Percentiles rank a stretch among this genome's conserved stretches.
Evolutionary conservation across 2,888 invertebrate species (phyloP).

Genomic region (Trachelus iudaicus): DNA sequence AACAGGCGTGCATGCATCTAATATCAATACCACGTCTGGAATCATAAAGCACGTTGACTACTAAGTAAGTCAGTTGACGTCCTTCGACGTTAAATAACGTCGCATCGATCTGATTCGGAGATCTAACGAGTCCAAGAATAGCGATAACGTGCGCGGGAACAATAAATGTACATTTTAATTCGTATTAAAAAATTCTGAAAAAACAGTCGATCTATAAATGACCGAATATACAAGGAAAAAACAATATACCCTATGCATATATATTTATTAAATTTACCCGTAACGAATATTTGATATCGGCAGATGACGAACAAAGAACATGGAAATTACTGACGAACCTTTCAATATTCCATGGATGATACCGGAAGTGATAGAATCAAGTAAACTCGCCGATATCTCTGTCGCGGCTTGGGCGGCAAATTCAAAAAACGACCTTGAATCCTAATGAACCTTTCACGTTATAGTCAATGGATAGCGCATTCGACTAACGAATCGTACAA

Average conservation of each 20-base stretch:
- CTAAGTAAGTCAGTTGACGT: background rate
- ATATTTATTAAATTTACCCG: too few relatives aligned
- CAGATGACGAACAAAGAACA: background rate
- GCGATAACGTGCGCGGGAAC: background rate
- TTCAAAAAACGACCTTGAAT: background rate
- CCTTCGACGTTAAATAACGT: background rate
- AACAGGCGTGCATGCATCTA: background rate
- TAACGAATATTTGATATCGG: background rate
- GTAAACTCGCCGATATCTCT: background rate
- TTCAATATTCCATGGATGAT: background rate
- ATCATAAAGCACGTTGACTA: background rate
- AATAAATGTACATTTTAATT: background rate
- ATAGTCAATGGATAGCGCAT: background rate
- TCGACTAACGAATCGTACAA: background rate
- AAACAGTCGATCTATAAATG: background rate
- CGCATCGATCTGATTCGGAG: background rate
- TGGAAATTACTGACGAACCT: background rate
- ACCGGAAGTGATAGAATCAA: background rate
- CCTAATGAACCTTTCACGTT: background rate
- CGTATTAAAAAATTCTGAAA: background rate
- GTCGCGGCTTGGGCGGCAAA: background rate
- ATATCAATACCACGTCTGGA: background rate
- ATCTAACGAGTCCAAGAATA: background rate
- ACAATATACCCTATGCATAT: background rate
- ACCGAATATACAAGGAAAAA: background rate